These are phyloP conservation scores for Oligia strigilis DNA, from an alignment of 2,888 invertebrate species.

Conservation along the genomic window DNA sequence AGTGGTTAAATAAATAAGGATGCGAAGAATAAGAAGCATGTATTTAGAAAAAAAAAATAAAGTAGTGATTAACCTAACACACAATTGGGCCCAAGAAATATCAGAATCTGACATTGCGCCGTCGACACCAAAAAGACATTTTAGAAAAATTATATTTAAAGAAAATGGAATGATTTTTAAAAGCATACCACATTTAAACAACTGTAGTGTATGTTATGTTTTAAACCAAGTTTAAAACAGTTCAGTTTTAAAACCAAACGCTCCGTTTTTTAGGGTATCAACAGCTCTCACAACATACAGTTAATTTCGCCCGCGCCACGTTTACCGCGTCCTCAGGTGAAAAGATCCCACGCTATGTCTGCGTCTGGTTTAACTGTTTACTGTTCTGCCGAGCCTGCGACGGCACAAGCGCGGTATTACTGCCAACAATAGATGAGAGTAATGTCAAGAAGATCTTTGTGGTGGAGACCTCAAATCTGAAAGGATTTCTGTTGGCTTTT, in stretches of 20 bases:
- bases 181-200: neutral
- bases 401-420: slow-evolving; percentile 46
- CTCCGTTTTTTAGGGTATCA: slow-evolving; percentile 38
- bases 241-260: neutral
- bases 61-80: neutral
- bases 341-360: slow-evolving; percentile 88
- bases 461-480: slow-evolving; percentile 45
- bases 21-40: neutral
- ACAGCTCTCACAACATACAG: slow-evolving; percentile 70
- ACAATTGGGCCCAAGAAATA: neutral
- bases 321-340: slow-evolving; percentile 86
- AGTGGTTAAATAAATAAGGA: neutral
- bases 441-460: slow-evolving; percentile 46
- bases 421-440: slow-evolving; percentile 52
- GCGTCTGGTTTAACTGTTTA: slow-evolving; percentile 81
- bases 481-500: slow-evolving; percentile 30
- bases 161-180: neutral
- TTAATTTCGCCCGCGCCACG: slow-evolving; percentile 70
- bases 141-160: too few relatives aligned
- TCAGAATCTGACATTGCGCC: neutral
- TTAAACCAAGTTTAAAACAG: neutral
- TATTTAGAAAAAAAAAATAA: neutral
- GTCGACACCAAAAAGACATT: neutral
- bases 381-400: slow-evolving; percentile 67
- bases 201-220: neutral